Conservation (phyloP, 2,113 vertebrate genomes). For the Phalacrocorax aristotelis region DNA sequence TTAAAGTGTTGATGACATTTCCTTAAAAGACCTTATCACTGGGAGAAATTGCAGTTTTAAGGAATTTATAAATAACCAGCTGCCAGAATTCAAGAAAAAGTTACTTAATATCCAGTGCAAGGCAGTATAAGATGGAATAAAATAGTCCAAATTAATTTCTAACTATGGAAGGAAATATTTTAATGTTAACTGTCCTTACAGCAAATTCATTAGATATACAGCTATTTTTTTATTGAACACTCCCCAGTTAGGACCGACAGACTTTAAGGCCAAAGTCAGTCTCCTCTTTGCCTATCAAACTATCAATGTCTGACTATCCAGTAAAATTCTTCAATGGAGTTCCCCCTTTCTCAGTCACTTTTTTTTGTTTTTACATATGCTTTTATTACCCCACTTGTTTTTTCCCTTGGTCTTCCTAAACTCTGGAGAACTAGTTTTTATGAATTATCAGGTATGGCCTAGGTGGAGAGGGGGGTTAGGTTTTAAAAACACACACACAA, state of each 20-base stretch:
- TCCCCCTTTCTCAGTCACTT: neutral
- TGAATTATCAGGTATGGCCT: neutral
- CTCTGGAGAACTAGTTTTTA: neutral
- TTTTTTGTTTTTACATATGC: neutral
- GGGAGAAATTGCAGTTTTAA: neutral
- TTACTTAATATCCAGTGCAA: neutral
- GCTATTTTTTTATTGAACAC: neutral
- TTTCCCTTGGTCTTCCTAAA: neutral
- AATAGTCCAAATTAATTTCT: neutral
- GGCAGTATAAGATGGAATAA: neutral
- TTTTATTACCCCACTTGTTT: neutral
- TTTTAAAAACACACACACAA: neutral
- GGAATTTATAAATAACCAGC: neutral
- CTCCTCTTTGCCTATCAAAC: neutral
- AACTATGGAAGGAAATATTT: neutral
- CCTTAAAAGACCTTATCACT: neutral
- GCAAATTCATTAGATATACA: neutral
- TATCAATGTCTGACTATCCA: neutral
- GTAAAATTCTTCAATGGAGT: neutral
- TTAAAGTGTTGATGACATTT: neutral
- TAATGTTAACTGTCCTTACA: fast-evolving
- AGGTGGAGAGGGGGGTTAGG: neutral
- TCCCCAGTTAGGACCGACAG: neutral
- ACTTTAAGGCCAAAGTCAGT: neutral
- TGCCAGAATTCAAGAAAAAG: neutral